Evolutionary conservation across 2,113 vertebrate genomes (phyloP), one percentile per base, ranked within the genome.

Genomic region (Trachemys scripta): DNA sequence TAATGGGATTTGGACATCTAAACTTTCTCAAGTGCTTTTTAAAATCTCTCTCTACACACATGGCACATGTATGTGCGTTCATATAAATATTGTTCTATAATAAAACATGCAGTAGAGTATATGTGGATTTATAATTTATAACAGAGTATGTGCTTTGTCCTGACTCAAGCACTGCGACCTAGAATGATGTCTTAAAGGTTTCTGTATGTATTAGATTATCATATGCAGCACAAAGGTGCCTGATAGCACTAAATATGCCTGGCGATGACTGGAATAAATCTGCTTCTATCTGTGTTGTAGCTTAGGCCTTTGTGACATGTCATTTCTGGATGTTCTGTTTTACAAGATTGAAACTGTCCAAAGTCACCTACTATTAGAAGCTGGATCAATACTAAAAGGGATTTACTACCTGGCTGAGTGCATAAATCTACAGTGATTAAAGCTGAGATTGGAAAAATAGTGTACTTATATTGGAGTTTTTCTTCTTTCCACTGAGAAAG

Each of bases 391-490:
- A 95, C 88, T 85, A 84, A 90, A 96, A 96, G 86, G 84, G 80
- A 97, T 97, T 98, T 98, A 97, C 82, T 95, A 69, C 80, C 84
- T 87, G 92, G 57, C 35, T 92, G n/a, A 92, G 38, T 92, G 59
- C 86, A 96, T 97, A 93, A 92, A 95, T 95, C 89, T 93, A n/a
- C 89, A 97, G 82, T 6, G 10, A 96, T 94, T 96, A 97, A 90
- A 96, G 82, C 27, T 53, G 19, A 47, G 84, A 85, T 62, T 72
- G 88, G 76, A 96, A 91, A 72, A 94, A 94, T 87, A 83, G 50
- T 80, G 47, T 62, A 82, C 79, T 90, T 84, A 85, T 27, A 88
- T 35, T 49, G 90, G 80, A 86, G 84, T 45, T 82, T 92, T 94
- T 86, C 79, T 84, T 96, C 85, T 93, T 93, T 82, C 85, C 88